Base-by-base conservation (phyloP, 2,888 invertebrate genomes). In the Folsomia candida region DNA sequence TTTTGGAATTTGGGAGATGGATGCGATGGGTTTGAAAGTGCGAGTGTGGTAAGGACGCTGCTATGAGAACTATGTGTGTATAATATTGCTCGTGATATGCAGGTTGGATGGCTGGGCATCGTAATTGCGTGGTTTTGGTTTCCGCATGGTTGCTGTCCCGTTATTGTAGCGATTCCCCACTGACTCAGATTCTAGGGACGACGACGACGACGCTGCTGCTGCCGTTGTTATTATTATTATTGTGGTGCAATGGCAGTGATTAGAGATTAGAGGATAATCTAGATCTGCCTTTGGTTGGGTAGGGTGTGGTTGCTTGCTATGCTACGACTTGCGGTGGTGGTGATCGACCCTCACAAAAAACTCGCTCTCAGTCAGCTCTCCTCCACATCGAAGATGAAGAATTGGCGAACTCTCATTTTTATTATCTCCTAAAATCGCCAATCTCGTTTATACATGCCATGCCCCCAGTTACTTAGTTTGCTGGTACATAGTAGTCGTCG, bases 61-160 rank as follows among this genome's bases (percentile, higher is more conserved):
- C 6, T 37, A 37, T n/a, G n/a, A n/a, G n/a, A n/a, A n/a, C n/a
- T n/a, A n/a, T n/a, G n/a, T n/a, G n/a, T n/a, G 14, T 37, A 37
- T 37, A 37, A 37, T 37, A 37, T 9, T 37, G 37, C n/a, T n/a
- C n/a, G 14, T 37, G 14, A 37, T 37, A 14, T 37, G 37, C 14
- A 37, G 37, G n/a, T n/a, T 37, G 37, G 6, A 37, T 37, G 14
- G 37, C 4, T 59, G 59, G 20, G 22, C 14, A 25, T 59, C 25
- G 59, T 59, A 26, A 22, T 14, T 22, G 26, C 26, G 57, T 57
- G 57, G n/a, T 59, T 59, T 11, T 22, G 59, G n/a, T 61, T 61
- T 61, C 61, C 61, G 61, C 61, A 61, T 61, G 28, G 61, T 27
- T 61, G 28, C 27, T 28, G 29, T 61, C 61, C 61, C 61, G 61